Conservation (phyloP, 1,140 invertebrate species). For the Cotesia vestalis region DNA sequence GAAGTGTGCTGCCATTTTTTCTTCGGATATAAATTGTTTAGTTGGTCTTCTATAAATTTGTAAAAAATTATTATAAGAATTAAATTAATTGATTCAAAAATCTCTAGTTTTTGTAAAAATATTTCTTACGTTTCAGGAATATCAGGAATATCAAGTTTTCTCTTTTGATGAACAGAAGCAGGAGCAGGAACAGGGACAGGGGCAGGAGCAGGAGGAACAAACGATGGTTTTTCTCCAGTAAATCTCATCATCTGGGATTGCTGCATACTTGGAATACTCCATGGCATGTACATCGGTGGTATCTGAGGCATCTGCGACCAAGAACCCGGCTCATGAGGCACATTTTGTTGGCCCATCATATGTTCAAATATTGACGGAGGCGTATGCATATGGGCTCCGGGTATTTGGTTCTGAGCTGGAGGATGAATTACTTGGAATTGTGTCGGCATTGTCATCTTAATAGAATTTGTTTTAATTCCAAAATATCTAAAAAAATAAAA, state of each 20-base stretch:
- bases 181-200: slow-evolving; percentile 29
- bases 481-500: not conserved
- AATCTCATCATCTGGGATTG: slow-evolving; percentile 55
- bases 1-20: slow-evolving; percentile 81
- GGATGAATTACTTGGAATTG: slow-evolving; percentile 39
- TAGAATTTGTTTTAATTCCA: not conserved
- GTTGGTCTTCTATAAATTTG: slow-evolving; percentile 59
- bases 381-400: slow-evolving; percentile 56
- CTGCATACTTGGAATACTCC: slow-evolving; percentile 52
- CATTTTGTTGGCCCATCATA: slow-evolving; percentile 57
- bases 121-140: slow-evolving; percentile 49
- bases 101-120: not conserved
- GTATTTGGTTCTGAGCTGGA: slow-evolving; percentile 55
- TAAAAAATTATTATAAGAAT: slow-evolving; percentile 26
- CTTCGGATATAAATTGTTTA: slow-evolving; percentile 84
- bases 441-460: slow-evolving; percentile 37
- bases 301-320: slow-evolving; percentile 59
- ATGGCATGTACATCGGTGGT: slow-evolving; percentile 58
- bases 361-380: slow-evolving; percentile 62
- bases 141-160: slow-evolving; percentile 56
- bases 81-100: slow-evolving; percentile 11
- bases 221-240: slow-evolving; percentile 49
- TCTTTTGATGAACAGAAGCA: slow-evolving; percentile 51
- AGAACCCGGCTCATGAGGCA: slow-evolving; percentile 44
- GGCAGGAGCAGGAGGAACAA: slow-evolving; percentile 30